Conservation (phyloP, 2,888 invertebrate species). For the Pomacea canaliculata region DNA sequence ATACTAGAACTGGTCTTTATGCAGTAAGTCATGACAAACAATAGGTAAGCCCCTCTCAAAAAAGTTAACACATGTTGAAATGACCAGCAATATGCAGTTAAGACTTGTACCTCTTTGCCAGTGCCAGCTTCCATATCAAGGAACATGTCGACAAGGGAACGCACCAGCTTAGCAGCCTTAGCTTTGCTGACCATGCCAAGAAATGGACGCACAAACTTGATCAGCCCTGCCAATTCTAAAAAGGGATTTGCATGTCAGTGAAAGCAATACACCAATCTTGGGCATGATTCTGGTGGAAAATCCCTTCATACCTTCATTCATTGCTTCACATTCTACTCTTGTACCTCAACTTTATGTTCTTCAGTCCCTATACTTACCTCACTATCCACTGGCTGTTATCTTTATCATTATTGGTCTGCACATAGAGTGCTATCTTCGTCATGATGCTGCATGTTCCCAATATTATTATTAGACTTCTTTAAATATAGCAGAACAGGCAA, state of each 20-base stretch:
- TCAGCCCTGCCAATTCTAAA: constrained; percentile 77
- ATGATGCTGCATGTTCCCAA: too few species aligned
- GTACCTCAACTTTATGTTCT: too few species aligned
- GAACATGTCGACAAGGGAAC: constrained; percentile 96
- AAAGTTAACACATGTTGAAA: background rate
- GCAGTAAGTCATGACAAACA: too few species aligned
- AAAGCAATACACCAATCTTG: too few species aligned
- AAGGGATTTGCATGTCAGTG: constrained; percentile 14
- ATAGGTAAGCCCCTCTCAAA: too few species aligned
- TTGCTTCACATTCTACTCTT: too few species aligned
- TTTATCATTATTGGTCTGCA: too few species aligned
- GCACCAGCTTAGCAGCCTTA: constrained; percentile 97
- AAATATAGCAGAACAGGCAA: background rate
- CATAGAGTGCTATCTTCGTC: too few species aligned
- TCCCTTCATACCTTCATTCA: too few species aligned
- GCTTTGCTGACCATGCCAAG: constrained; percentile 96
- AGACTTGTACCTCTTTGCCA: constrained; percentile 81
- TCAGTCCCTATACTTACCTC: too few species aligned
- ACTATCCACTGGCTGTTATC: too few species aligned
- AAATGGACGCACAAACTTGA: constrained; percentile 95
- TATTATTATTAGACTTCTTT: background rate
- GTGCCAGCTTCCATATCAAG: constrained; percentile 96
- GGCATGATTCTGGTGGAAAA: background rate
- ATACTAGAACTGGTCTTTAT: too few species aligned
- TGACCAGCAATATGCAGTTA: background rate